These are phyloP conservation scores for Rhea pennata DNA, from an alignment of 2,113 vertebrate species.

Conservation along the genomic window DNA sequence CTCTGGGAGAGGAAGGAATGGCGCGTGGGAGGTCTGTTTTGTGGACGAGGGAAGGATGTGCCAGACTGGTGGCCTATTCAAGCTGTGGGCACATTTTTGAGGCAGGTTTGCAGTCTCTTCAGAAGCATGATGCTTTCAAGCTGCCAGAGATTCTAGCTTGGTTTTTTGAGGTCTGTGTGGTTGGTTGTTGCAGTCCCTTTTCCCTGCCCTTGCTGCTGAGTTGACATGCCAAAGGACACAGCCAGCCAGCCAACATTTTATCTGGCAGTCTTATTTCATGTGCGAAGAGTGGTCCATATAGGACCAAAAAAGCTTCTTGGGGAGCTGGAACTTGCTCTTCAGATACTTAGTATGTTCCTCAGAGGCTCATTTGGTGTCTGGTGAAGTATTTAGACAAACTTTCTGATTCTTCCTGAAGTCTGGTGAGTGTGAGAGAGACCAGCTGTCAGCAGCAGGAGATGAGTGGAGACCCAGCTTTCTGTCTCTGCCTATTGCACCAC, in stretches of 20 bases:
- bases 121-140: background rate
- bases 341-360: accelerated
- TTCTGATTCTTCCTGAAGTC: background rate
- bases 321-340: background rate
- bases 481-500: background rate
- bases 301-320: background rate
- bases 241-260: accelerated
- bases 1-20: background rate
- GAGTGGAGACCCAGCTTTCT: background rate
- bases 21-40: background rate
- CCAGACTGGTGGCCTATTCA: accelerated
- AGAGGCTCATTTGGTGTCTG: background rate
- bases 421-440: background rate
- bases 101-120: background rate
- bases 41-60: background rate
- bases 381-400: background rate
- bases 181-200: background rate
- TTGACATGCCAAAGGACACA: background rate
- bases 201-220: background rate
- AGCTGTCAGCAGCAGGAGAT: background rate
- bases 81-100: background rate
- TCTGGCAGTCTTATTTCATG: background rate
- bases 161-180: background rate
- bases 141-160: background rate
- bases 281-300: background rate